Percentiles rank a stretch among this genome's conserved stretches.
These are phyloP conservation scores for Agapornis canus DNA, from an alignment of 2,797 vertebrate species.

Conservation along the genomic window DNA sequence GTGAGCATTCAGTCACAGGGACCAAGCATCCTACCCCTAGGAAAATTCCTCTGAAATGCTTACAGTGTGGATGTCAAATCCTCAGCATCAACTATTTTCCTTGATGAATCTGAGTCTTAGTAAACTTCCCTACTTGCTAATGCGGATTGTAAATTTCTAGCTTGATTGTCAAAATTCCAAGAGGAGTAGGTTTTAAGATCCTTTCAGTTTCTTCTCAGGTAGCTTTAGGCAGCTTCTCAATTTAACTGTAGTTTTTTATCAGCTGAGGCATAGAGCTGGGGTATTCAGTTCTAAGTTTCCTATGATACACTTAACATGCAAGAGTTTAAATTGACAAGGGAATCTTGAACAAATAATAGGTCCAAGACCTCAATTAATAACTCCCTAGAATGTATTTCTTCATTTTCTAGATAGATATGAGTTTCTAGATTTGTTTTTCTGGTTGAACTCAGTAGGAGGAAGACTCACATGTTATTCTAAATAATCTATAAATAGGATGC, in stretches of 20 bases:
- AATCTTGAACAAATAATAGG: neutral
- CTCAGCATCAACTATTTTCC: neutral
- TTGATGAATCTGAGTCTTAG: neutral
- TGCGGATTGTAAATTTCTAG: neutral
- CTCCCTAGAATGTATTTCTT: neutral
- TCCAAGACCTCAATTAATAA: neutral
- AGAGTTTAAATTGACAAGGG: neutral
- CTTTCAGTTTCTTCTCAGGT: neutral
- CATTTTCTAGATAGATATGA: neutral
- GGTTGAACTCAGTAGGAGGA: neutral
- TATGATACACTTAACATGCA: neutral
- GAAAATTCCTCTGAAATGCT: neutral
- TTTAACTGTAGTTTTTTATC: neutral
- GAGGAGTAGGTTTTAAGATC: neutral
- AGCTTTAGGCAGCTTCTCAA: neutral
- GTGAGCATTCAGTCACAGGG: neutral
- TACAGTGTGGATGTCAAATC: neutral
- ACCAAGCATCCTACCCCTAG: neutral
- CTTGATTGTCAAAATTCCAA: neutral
- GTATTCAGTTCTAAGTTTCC: neutral
- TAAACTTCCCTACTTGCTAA: neutral
- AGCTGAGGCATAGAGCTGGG: neutral
- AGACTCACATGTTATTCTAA: neutral
- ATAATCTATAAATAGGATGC: neutral
- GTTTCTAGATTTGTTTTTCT: neutral